phyloP scores from a whole-genome alignment of 2,797 vertebrate genomes.

The Tapirus indicus region DNA sequence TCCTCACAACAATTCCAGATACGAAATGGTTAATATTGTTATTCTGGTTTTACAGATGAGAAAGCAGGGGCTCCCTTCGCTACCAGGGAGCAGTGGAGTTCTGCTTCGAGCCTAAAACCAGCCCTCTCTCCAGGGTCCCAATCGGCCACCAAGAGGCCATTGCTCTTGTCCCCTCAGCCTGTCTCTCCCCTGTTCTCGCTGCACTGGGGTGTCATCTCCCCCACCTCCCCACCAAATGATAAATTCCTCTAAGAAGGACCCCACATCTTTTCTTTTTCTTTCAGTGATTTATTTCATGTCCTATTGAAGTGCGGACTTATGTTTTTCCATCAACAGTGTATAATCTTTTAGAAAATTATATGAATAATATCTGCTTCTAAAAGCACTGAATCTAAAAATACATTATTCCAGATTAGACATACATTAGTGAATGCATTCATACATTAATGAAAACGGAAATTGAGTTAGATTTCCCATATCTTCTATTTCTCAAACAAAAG shows the following conservation, averaged over 20 bases:
- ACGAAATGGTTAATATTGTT: background rate
- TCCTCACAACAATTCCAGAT: background rate
- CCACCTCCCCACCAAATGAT: background rate
- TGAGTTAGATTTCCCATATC: background rate
- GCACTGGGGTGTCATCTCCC: background rate
- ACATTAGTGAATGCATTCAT: background rate
- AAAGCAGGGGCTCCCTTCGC: background rate
- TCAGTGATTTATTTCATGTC: background rate
- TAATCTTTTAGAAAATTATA: background rate
- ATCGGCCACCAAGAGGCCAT: background rate
- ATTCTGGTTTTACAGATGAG: background rate
- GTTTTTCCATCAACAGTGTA: background rate
- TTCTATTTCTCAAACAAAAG: slow-evolving; percentile 32
- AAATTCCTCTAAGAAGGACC: background rate
- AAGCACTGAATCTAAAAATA: background rate
- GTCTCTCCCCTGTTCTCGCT: background rate
- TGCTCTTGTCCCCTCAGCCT: background rate
- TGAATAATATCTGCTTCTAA: background rate
- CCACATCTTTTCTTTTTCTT: background rate
- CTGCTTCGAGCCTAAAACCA: background rate
- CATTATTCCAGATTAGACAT: background rate
- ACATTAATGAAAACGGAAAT: slow-evolving; percentile 1
- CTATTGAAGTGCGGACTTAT: background rate
- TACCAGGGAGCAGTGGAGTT: background rate
- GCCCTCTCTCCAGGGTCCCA: background rate